Conservation (phyloP, 1,140 invertebrate species). For the Pissodes strobi region DNA sequence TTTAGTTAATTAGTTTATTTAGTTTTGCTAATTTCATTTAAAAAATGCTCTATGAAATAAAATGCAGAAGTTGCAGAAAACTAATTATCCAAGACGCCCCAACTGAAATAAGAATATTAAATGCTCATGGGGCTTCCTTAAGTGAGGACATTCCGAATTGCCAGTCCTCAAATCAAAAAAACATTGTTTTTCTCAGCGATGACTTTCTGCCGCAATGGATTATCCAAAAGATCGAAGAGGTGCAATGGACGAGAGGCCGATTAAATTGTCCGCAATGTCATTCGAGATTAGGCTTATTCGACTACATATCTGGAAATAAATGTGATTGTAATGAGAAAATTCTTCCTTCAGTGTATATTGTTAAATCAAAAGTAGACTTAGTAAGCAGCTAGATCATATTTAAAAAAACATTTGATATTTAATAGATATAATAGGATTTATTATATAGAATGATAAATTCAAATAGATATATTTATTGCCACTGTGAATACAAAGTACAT, state of each 20-base stretch:
- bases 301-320: slow-evolving; percentile 58
- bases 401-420: too few species aligned
- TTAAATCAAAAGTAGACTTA: slow-evolving; percentile 56
- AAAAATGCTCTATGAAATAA: slow-evolving; percentile 35
- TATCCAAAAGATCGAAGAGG: slow-evolving; percentile 32
- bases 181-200: slow-evolving; percentile 38
- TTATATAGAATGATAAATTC: too few species aligned
- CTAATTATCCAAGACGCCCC: slow-evolving; percentile 8
- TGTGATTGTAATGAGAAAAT: slow-evolving; percentile 55
- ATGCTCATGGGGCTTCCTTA: slow-evolving; percentile 31
- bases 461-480: too few species aligned
- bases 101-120: slow-evolving; percentile 30
- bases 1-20: too few species aligned
- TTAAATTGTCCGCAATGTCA: slow-evolving; percentile 58
- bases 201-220: slow-evolving; percentile 41
- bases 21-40: neutral
- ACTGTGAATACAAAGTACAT: too few species aligned
- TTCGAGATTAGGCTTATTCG: slow-evolving; percentile 58
- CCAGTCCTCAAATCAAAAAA: slow-evolving; percentile 19
- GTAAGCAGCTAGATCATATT: too few species aligned
- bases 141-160: neutral
- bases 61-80: slow-evolving; percentile 43
- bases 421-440: too few species aligned
- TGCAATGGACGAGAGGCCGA: slow-evolving; percentile 59
- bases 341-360: slow-evolving; percentile 55